Base-by-base conservation (phyloP, 1,140 invertebrate species). In the Euura lappo region DNA sequence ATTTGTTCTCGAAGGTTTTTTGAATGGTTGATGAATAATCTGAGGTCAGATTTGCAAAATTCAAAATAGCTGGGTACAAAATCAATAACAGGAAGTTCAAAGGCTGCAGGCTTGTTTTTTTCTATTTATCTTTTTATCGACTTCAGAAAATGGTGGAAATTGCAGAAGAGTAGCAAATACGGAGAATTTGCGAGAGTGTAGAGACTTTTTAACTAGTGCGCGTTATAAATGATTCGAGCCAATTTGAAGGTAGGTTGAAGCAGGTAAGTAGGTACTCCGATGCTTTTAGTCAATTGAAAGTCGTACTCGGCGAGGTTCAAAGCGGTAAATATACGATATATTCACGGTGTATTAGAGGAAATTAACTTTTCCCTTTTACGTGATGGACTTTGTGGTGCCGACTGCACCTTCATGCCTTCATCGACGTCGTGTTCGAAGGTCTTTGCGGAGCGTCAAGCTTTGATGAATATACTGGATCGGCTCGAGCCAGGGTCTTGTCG, bases 241-340 rank as follows among this genome's bases (percentile, higher is more conserved):
- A 60, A 60, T 60, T 60, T 60, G 8, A n/a, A 60, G 51, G 8
- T 6, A 60, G 13, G 51, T 60, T 3, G 51, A 11, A 60, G 5
- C 51, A 60, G 51, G 51, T 60, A 60, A 60, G 51, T 60, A n/a
- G 51, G 8, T n/a, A 60, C 51, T 60, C 3, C 3, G 13, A 60
- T 60, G 51, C 51, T 60, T 60, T 60, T 60, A 60, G 51, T 60
- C 51, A 60, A 60, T 60, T 60, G 51, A 8, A 11, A 60, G 13
- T 60, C 4, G 5, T 60, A 2, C 13, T n/a, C 13, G 8, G 10
- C 51, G 51, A 60, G 28, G 51, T 60, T 60, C 8, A 60, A 60
- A n/a, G 10, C 51, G 51, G 51, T 60, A n/a, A n/a, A 60, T 28
- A 28, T 28, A 60, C 51, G 51, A 60, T 60, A 60, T n/a, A 60